Evolutionary conservation across 2,113 vertebrate species (phyloP).

Genomic region (Tautogolabrus adspersus): DNA sequence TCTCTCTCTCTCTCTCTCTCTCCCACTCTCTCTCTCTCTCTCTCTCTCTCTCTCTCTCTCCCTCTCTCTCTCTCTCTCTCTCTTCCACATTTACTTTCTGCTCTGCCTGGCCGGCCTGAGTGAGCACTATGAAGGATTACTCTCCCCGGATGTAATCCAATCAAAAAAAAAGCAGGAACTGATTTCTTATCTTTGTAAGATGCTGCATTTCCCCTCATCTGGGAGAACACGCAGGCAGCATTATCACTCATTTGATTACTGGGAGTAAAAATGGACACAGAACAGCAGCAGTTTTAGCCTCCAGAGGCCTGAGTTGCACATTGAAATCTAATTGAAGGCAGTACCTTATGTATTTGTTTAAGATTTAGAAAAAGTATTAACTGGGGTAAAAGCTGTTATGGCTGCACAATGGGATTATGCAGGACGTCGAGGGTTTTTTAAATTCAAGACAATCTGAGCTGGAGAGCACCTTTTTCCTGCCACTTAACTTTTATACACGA

Average conservation of each 20-base stretch:
- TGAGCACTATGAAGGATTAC: conserved; percentile 81
- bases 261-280: conserved; percentile 81
- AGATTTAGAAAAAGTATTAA: conserved; percentile 86
- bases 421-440: conserved; percentile 64
- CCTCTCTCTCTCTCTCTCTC: conserved; percentile 2
- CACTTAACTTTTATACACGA: conserved; percentile 70
- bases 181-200: conserved; percentile 87
- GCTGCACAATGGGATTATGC: conserved; percentile 76
- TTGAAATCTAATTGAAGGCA: conserved; percentile 84
- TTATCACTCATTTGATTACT: conserved; percentile 88
- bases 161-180: conserved; percentile 83
- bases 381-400: conserved; percentile 84
- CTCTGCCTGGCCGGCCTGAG: conserved; percentile 66
- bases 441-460: conserved; percentile 60
- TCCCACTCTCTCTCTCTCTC: no score
- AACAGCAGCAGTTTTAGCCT: conserved; percentile 78
- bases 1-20: conserved; percentile 13
- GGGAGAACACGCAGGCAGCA: conserved; percentile 80
- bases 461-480: conserved; percentile 64
- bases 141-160: conserved; percentile 83
- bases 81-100: conserved; percentile 74
- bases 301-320: conserved; percentile 81
- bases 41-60: conserved; percentile 34
- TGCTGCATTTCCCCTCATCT: conserved; percentile 82
- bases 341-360: conserved; percentile 85